Evolutionary conservation across 2,888 invertebrate genomes (phyloP), one percentile per base, ranked within the genome.

Genomic region (Cordilura impudica): DNA sequence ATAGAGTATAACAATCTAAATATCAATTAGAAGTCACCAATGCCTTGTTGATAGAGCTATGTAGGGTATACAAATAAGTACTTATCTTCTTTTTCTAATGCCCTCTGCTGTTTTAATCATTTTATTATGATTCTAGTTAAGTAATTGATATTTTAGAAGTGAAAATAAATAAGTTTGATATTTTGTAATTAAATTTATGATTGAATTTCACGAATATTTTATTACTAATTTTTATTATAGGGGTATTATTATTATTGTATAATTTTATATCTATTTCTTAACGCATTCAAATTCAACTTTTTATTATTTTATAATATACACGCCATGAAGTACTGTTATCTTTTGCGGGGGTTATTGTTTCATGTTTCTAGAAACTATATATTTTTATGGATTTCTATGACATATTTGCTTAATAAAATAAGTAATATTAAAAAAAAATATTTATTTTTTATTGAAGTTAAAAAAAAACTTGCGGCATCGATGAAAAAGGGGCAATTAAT

Each of bases 161-260:
- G 12, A 21, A 14, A 19, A 16, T 23, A 43, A 31, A 1, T 2
- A 8, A 23, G 19, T 23, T 39, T 45, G 47, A 35, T 29, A 29
- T 31, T 31, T 78, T 73, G 53, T 66, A 75, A 75, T 81, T 69
- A 78, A 79, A 82, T 82, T 82, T 79, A 82, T 81, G 71, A 82
- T 73, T 81, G 75, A 71, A 81, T 78, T 76, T 76, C 60, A 73
- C 73, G 80, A 72, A 72, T 75, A 77, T 58, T 61, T 74, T 67
- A 70, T 70, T 75, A 35, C 2, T 10, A 1, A 8, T 3, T 53
- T 49, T 14, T 18, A 19, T 31, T 31, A 10, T 31, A n/a, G 19
- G 2, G 5, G 39, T 43, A 16, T 43, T 23, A 60, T 23, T 43
- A 16, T 60, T 23, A 23, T 23, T 43, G 16, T 56, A 35, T 19